These are phyloP conservation scores for Vireo griseus DNA, from an alignment of 2,797 vertebrate genomes.

Conservation along the genomic window DNA sequence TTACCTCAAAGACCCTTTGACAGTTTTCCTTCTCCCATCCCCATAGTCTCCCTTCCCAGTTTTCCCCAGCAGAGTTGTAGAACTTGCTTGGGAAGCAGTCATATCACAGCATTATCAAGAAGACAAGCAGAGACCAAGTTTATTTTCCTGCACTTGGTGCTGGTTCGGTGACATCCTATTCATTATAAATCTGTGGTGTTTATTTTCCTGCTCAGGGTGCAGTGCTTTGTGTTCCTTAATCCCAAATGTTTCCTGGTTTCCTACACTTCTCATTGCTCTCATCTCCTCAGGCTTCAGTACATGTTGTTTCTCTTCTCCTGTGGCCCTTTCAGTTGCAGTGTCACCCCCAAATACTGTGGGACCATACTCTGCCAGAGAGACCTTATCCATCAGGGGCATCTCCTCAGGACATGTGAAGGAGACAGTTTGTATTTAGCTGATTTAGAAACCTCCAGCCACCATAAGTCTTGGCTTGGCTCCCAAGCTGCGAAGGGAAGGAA, in stretches of 20 bases:
- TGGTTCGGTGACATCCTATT: background rate
- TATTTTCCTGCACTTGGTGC: background rate
- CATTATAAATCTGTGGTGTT: background rate
- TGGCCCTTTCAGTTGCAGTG: background rate
- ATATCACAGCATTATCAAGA: background rate
- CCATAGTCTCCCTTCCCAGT: background rate
- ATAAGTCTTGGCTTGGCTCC: background rate
- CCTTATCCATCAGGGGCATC: background rate
- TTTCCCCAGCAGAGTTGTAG: background rate
- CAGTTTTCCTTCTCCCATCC: background rate
- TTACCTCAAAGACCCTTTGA: slow-evolving; percentile 15
- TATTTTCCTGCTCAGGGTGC: background rate
- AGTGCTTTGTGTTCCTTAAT: background rate
- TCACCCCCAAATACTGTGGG: background rate
- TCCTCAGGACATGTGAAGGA: background rate
- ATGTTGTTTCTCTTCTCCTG: background rate
- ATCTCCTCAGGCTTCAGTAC: background rate
- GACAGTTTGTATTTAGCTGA: background rate
- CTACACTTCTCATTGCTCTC: background rate
- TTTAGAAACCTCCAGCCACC: background rate
- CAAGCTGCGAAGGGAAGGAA: background rate
- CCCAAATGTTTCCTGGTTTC: slow-evolving; percentile 4
- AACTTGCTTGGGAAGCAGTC: background rate
- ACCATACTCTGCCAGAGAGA: background rate
- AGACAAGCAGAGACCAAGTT: background rate